Conservation (phyloP, 1,140 invertebrate species). For the Apis laboriosa region DNA sequence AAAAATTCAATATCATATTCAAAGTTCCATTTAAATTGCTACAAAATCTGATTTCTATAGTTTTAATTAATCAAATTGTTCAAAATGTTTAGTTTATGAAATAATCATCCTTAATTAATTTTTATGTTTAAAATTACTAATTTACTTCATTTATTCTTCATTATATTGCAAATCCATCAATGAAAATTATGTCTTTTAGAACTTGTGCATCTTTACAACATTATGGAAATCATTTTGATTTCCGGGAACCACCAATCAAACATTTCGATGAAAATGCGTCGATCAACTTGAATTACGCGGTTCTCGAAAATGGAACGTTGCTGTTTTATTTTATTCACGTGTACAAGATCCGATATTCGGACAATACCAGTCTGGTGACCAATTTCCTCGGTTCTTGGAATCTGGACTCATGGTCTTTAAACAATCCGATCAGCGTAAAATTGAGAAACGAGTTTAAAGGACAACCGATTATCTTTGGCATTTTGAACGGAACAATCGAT, state of each 20-base stretch:
- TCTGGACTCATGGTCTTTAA: slow-evolving; percentile 63
- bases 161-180: too few relatives aligned
- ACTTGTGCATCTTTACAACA: slow-evolving; percentile 31
- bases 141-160: too few relatives aligned
- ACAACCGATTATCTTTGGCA: slow-evolving; percentile 73
- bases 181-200: slow-evolving; percentile 11
- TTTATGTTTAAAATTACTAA: too few relatives aligned
- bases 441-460: slow-evolving; percentile 74
- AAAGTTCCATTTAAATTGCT: background rate
- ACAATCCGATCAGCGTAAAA: slow-evolving; percentile 67
- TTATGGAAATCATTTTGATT: slow-evolving; percentile 30
- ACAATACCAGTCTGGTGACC: slow-evolving; percentile 73
- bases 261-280: slow-evolving; percentile 44
- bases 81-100: fast-evolving
- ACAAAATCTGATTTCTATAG: background rate
- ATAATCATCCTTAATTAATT: background rate
- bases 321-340: slow-evolving; percentile 71
- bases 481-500: slow-evolving; percentile 75
- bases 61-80: background rate
- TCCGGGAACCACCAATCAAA: slow-evolving; percentile 18
- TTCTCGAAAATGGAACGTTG: slow-evolving; percentile 52
- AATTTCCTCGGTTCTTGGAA: slow-evolving; percentile 75
- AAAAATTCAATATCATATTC: background rate
- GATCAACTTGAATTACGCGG: slow-evolving; percentile 51
- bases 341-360: slow-evolving; percentile 75